Conservation (phyloP, 92 coral and sea anemone genomes). For the Epizoanthus stellaris region DNA sequence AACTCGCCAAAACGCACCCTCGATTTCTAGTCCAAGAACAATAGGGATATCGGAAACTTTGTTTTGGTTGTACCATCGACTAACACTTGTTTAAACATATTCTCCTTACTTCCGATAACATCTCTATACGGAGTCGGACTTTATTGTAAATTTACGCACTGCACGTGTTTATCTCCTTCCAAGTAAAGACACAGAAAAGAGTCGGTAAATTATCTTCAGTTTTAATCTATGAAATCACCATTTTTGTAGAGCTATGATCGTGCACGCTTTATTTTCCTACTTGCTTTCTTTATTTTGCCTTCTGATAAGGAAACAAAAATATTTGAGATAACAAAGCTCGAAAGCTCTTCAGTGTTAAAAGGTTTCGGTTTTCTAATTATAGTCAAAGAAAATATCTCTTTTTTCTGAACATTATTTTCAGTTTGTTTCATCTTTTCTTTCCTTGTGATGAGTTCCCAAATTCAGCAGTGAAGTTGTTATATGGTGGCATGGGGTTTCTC, state of each 20-base stretch:
- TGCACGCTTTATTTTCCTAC: not conserved
- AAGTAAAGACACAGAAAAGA: not conserved
- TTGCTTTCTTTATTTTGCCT: too few species aligned
- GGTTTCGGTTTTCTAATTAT: slow-evolving; percentile 12
- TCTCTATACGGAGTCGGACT: not conserved
- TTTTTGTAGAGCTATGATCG: not conserved
- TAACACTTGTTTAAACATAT: not conserved
- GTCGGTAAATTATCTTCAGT: not conserved
- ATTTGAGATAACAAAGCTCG: not conserved
- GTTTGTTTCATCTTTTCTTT: slow-evolving; percentile 2
- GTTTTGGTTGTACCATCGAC: not conserved
- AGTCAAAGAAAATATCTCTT: slow-evolving; percentile 11
- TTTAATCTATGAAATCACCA: not conserved
- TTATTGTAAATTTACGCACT: slow-evolving; percentile 2
- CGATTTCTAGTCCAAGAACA: not conserved
- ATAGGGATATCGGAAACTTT: not conserved
- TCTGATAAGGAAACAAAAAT: not conserved
- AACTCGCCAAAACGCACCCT: not conserved
- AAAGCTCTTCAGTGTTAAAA: not conserved
- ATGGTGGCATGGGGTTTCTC: not conserved
- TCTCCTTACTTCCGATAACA: not conserved
- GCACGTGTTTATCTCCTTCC: not conserved
- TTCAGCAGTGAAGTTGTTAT: not conserved
- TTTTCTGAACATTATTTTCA: not conserved
- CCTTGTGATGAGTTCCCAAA: slow-evolving; percentile 4